These are phyloP conservation scores for Mayetiola destructor DNA, from an alignment of 2,888 invertebrate genomes.

Conservation along the genomic window DNA sequence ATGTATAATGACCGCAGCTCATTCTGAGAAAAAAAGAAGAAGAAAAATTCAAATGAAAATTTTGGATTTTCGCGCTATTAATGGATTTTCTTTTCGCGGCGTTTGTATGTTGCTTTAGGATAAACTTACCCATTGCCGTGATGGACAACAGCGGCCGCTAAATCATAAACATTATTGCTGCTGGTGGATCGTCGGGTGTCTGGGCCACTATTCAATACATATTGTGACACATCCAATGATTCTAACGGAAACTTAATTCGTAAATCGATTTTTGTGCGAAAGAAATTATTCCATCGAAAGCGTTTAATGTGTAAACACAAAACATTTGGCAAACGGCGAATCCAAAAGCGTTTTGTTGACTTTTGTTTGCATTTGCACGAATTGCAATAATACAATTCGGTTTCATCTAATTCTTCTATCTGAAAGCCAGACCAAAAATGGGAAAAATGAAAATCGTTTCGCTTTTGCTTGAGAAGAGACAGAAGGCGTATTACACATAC, in stretches of 20 bases:
- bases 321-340: conserved; percentile 64
- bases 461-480: background rate
- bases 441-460: background rate
- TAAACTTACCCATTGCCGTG: conserved; percentile 56
- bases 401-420: conserved; percentile 68
- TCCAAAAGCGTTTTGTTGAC: conserved; percentile 76
- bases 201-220: conserved; percentile 50
- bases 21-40: conserved; percentile 45
- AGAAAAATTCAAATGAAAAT: conserved; percentile 9
- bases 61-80: no score
- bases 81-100: background rate
- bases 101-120: background rate
- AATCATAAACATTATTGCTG: conserved; percentile 55
- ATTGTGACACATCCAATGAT: conserved; percentile 63
- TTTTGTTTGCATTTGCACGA: conserved; percentile 67
- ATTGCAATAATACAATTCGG: conserved; percentile 68
- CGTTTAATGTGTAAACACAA: conserved; percentile 70
- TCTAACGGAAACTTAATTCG: conserved; percentile 61
- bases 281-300: conserved; percentile 68
- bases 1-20: conserved; percentile 73
- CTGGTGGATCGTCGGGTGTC: conserved; percentile 49
- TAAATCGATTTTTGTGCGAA: conserved; percentile 65
- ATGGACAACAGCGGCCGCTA: conserved; percentile 68
- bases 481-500: conserved; percentile 23
- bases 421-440: conserved; percentile 24